A percentile compares a stretch with the other conserved stretches of the same genome.
These are phyloP conservation scores for Mirounga angustirostris DNA, from an alignment of 2,113 vertebrate species.

Conservation along the genomic window DNA sequence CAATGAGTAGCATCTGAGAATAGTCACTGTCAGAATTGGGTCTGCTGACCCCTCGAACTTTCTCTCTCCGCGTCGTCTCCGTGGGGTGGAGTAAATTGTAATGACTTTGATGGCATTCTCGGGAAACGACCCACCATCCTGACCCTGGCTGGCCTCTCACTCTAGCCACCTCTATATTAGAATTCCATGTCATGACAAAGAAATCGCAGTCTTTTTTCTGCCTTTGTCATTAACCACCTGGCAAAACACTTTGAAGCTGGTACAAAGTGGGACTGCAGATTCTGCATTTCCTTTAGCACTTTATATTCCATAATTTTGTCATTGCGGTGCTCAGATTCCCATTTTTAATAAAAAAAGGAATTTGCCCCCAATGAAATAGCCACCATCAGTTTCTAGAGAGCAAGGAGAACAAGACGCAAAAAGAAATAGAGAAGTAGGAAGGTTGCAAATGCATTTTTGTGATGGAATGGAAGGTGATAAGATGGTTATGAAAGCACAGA, in stretches of 20 bases:
- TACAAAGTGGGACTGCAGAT: neutral
- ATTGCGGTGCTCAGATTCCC: neutral
- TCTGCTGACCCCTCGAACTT: neutral
- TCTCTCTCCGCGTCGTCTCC: accelerated
- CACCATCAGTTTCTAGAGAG: neutral
- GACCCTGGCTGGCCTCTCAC: too few relatives aligned
- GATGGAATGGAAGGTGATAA: neutral
- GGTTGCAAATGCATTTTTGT: neutral
- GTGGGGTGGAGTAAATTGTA: neutral
- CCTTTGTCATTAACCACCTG: neutral
- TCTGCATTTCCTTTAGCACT: neutral
- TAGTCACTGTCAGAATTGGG: accelerated
- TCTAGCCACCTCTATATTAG: accelerated
- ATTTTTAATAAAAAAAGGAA: neutral
- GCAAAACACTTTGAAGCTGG: neutral
- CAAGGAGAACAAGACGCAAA: too few relatives aligned
- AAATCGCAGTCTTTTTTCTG: too few relatives aligned
- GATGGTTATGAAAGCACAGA: neutral
- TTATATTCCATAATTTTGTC: neutral
- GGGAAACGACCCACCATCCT: neutral
- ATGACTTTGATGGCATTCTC: neutral
- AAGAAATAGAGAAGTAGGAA: neutral
- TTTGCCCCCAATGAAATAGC: neutral
- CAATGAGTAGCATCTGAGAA: neutral
- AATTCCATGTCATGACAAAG: accelerated